Base-by-base conservation (phyloP, 92 coral and sea anemone species). In the Siderastrea siderea region DNA sequence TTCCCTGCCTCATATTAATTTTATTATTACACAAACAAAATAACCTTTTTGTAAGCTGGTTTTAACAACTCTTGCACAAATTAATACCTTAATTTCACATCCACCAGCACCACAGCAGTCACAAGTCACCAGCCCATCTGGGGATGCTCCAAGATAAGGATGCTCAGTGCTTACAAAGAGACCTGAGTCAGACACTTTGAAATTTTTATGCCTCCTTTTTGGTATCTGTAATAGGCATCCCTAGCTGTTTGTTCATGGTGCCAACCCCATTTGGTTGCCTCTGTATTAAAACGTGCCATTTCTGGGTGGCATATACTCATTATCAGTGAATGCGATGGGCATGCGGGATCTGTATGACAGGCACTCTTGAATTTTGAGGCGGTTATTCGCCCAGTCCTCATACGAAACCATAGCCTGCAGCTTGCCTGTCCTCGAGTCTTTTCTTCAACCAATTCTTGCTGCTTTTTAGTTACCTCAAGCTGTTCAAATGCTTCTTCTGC, bases 181-280 rank as follows among this genome's bases (percentile, higher is more conserved):
- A 19, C 90, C 92, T 1, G 84, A 83, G 58, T 83, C 84, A 55
- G 71, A 19, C 53, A 83, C 84, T 8, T 6, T 63, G 68, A 84
- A 84, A 17, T 76, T 68, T 13, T 64, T 63, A 55, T 84, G 92
- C 62, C n/a, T 58, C 84, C 84, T 53, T 85, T 89, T 44, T 75
- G 77, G 43, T 54, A 26, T 13, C 55, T 75, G 71, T 53, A 43
- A 61, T 84, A 89, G 47, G 89, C 68, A 14, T 82, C 87, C 83
- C 85, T 89, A 13, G 92, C 84, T 12, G 64, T 70, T 45, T 50
- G 11, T 64, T 90, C 93, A 68, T 84, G 93, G 3, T 62, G 81
- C 61, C 93, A 86, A 44, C 90, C 87, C 87, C 87, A 90, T 71
- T 71, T 84, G 55, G 90, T 86, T 48, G 91, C 87, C 50, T 78